Percentiles rank a stretch among this genome's conserved stretches.
Conservation (phyloP, 2,113 vertebrate species). For the Setophaga kirtlandii region DNA sequence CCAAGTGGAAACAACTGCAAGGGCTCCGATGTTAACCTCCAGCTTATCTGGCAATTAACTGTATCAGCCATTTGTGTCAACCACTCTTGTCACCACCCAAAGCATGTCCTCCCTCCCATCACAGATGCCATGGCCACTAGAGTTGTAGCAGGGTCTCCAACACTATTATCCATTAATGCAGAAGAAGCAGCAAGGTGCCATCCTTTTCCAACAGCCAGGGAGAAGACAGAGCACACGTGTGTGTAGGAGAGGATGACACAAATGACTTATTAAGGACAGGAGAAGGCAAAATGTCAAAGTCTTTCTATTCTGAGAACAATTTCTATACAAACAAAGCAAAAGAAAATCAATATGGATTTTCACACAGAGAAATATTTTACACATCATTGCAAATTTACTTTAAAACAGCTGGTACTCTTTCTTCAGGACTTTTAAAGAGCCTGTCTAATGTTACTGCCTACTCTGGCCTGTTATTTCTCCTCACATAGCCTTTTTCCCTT, state of each 20-base stretch:
- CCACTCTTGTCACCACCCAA: not conserved
- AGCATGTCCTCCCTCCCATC: not conserved
- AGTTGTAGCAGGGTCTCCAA: not conserved
- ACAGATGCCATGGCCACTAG: not conserved
- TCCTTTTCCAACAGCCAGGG: not conserved
- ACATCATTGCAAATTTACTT: conserved; percentile 1
- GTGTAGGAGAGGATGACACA: not conserved
- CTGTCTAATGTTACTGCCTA: not conserved
- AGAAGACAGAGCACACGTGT: not conserved
- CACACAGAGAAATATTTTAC: conserved; percentile 1
- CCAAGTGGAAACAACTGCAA: not conserved
- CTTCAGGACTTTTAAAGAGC: not conserved
- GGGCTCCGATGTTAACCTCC: not conserved
- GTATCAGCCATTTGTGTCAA: not conserved
- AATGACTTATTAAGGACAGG: not conserved
- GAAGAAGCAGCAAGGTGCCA: not conserved
- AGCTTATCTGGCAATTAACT: not conserved
- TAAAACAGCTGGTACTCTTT: not conserved
- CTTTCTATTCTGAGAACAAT: conserved; percentile 16
- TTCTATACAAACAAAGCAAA: conserved; percentile 5
- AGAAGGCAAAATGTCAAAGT: conserved; percentile 38
- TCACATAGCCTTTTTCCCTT: not conserved
- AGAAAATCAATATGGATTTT: conserved; percentile 47
- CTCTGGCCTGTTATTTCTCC: not conserved
- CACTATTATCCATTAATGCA: not conserved